Conservation (phyloP, 2,113 vertebrate genomes). For the Barnardius zonarius region DNA sequence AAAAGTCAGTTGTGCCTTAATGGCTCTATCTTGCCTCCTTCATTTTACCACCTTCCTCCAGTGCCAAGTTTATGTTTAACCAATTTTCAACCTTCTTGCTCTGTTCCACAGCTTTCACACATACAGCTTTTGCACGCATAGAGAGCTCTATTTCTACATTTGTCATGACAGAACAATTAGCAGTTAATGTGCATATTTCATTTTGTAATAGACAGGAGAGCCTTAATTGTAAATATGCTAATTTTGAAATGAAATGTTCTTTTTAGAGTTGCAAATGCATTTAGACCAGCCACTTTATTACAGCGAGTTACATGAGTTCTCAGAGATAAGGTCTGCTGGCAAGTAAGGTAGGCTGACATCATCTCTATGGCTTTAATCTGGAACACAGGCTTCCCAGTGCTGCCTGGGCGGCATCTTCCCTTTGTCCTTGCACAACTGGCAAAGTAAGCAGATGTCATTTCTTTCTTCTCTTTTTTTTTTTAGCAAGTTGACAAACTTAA, state of each 20-base stretch:
- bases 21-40: background rate
- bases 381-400: background rate
- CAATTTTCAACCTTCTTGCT: background rate
- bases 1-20: background rate
- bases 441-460: background rate
- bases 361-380: background rate
- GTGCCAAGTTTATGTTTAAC: background rate
- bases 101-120: background rate
- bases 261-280: conserved; percentile 38
- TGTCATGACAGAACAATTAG: background rate
- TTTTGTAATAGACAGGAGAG: background rate
- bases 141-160: background rate
- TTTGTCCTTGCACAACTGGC: background rate
- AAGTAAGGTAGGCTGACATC: background rate
- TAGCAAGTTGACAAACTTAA: background rate
- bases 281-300: background rate
- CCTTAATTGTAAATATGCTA: conserved; percentile 38
- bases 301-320: background rate
- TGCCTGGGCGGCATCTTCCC: background rate
- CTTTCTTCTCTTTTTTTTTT: background rate
- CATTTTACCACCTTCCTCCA: background rate
- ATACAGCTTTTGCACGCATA: background rate
- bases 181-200: background rate
- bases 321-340: background rate
- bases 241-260: conserved; percentile 26